Evolutionary conservation across 2,888 invertebrate species (phyloP), one percentile per base, ranked within the genome.

Genomic region (Drosophila paranaensis): DNA sequence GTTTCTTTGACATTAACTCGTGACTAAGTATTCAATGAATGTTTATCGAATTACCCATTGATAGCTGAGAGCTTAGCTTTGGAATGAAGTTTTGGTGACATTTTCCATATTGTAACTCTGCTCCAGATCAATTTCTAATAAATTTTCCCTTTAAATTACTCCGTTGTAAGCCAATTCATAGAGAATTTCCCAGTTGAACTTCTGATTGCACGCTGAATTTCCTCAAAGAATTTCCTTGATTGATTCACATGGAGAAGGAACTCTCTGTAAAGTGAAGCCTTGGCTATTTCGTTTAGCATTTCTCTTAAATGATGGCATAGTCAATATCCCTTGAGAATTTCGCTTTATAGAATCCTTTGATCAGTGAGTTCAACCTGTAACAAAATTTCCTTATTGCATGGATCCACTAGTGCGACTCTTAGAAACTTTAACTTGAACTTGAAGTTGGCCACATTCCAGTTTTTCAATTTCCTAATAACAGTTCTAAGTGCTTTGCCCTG

Each of bases 341-440:
- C 30, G 8, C 8, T 1, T 33, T 30, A 4, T 30, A 30, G 2
- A 8, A n/a, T 40, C 8, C 40, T 40, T n/a, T 8, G 40, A 8
- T n/a, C 6, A n/a, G 3, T 0, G 0, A 3, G 8, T 9, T 2
- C 8, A 14, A 2, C 3, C n/a, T 10, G 0, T 33, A 5, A 6
- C n/a, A 5, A 27, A 48, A 16, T 30, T 30, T n/a, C 11, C n/a
- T 6, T 10, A 6, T 30, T n/a, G 5, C n/a, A 10, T n/a, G 2
- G 9, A n/a, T 14, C 11, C 20, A 43, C 11, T 43, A 0, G 42
- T 2, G 0, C 0, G 13, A 37, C 20, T 25, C 46, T n/a, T 2
- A 30, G 4, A n/a, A 10, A n/a, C n/a, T 48, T 6, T n/a, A 48
- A 30, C 10, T 16, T 30, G 30, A n/a, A 10, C 16, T 30, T 48